phyloP scores from a whole-genome alignment of 2,888 invertebrate species.

The Phyllotreta cruciferae region DNA sequence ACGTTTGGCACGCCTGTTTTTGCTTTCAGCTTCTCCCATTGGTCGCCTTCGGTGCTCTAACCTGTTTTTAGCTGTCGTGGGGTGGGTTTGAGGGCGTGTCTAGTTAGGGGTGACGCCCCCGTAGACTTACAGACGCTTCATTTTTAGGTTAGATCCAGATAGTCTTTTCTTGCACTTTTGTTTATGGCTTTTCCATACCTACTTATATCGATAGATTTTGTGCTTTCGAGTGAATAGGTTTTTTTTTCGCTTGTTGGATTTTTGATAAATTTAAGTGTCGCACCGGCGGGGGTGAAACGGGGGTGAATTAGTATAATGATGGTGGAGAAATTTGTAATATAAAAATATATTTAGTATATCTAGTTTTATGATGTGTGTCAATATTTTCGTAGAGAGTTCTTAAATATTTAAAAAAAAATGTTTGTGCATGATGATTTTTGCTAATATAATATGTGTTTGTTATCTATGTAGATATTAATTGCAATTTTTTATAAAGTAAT shows the following conservation, averaged over 20 bases:
- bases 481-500: too few species aligned
- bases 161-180: constrained; percentile 46
- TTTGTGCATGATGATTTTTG: too few species aligned
- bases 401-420: too few species aligned
- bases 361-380: too few species aligned
- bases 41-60: constrained; percentile 47
- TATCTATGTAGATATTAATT: too few species aligned
- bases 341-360: too few species aligned
- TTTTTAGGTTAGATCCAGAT: constrained; percentile 57
- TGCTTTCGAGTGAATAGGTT: constrained; percentile 32
- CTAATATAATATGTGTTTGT: too few species aligned
- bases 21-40: constrained; percentile 43
- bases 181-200: constrained; percentile 31
- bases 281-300: constrained; percentile 18
- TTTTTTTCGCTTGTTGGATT: constrained; percentile 14
- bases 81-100: constrained; percentile 45
- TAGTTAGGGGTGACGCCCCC: constrained; percentile 49
- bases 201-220: constrained; percentile 28
- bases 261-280: background rate
- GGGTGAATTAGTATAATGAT: background rate
- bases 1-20: constrained; percentile 44
- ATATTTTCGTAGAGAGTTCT: too few species aligned
- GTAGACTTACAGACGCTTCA: constrained; percentile 59
- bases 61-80: constrained; percentile 50
- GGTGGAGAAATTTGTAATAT: too few species aligned